Evolutionary conservation across 2,888 invertebrate species (phyloP).

Genomic region (Protodeltote pygarga): DNA sequence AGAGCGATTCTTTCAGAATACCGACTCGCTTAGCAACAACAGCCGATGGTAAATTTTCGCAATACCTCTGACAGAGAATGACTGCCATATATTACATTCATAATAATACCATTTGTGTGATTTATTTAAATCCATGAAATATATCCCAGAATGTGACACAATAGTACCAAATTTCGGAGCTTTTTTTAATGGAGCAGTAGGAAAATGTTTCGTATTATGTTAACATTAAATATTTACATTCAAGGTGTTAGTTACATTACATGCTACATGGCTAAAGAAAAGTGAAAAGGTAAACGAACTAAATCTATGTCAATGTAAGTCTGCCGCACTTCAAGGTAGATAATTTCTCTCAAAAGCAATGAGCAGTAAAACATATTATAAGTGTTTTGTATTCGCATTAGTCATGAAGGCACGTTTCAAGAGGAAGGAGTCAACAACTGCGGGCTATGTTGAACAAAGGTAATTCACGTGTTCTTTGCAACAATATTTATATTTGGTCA

Average conservation of each 20-base stretch:
- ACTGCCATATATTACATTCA: constrained; percentile 25
- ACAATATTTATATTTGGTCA: constrained; percentile 14
- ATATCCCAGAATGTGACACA: constrained; percentile 8
- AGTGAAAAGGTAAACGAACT: constrained; percentile 40
- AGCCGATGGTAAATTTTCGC: constrained; percentile 16
- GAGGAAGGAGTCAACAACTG: constrained; percentile 10
- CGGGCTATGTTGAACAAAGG: constrained; percentile 13
- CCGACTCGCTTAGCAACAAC: constrained; percentile 18
- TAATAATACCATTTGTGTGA: constrained; percentile 32
- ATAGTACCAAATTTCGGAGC: constrained; percentile 3
- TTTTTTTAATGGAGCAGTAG: constrained; percentile 14
- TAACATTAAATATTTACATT: constrained; percentile 6
- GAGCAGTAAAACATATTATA: constrained; percentile 27
- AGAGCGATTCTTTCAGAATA: constrained; percentile 26
- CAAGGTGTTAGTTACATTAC: constrained; percentile 15
- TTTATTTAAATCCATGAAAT: constrained; percentile 29
- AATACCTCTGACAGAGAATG: constrained; percentile 32
- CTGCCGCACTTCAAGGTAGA: constrained; percentile 33
- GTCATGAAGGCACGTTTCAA: constrained; percentile 2
- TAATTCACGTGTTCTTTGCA: constrained; percentile 3
- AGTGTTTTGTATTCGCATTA: constrained; percentile 19
- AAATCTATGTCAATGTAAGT: constrained; percentile 38
- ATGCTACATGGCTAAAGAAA: constrained; percentile 16
- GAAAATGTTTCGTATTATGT: constrained; percentile 7
- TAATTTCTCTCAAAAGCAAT: constrained; percentile 32